phyloP scores from a whole-genome alignment of 2,888 invertebrate genomes.

The Eulithis prunata region DNA sequence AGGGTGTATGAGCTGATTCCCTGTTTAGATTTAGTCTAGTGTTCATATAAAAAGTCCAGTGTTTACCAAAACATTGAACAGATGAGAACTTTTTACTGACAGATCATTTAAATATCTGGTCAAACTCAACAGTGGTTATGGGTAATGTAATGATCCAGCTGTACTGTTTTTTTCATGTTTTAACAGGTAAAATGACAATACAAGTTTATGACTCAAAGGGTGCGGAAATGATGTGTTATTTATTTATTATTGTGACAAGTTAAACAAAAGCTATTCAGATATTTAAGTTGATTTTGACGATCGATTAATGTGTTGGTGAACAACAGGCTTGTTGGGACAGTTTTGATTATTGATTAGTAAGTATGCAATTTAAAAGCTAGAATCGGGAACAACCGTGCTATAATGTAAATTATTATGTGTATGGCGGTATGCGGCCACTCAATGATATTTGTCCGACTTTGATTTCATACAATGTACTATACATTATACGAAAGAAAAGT shows the following conservation, averaged over 20 bases:
- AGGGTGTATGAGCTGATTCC: constrained; percentile 12
- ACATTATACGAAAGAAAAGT: too few relatives aligned
- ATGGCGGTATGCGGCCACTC: too few relatives aligned
- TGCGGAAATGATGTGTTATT: too few relatives aligned
- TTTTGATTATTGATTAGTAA: constrained; percentile 12
- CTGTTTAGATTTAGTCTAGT: constrained; percentile 14
- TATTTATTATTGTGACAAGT: too few relatives aligned
- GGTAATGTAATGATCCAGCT: not conserved
- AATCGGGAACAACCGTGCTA: constrained; percentile 1
- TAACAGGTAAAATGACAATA: too few relatives aligned
- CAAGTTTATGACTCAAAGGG: too few relatives aligned
- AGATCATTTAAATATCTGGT: not conserved
- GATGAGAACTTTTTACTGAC: not conserved
- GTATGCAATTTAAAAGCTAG: constrained; percentile 17
- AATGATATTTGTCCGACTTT: too few relatives aligned
- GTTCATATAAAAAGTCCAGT: not conserved
- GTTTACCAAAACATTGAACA: constrained; percentile 4
- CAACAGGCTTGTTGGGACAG: constrained; percentile 4
- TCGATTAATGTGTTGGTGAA: not conserved
- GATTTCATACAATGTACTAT: too few relatives aligned
- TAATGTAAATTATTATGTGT: not conserved
- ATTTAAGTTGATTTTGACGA: not conserved
- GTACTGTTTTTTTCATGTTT: too few relatives aligned
- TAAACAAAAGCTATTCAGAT: too few relatives aligned
- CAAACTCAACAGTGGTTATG: not conserved